phyloP scores from a whole-genome alignment of 2,888 invertebrate species.

The Homarus gammarus region DNA sequence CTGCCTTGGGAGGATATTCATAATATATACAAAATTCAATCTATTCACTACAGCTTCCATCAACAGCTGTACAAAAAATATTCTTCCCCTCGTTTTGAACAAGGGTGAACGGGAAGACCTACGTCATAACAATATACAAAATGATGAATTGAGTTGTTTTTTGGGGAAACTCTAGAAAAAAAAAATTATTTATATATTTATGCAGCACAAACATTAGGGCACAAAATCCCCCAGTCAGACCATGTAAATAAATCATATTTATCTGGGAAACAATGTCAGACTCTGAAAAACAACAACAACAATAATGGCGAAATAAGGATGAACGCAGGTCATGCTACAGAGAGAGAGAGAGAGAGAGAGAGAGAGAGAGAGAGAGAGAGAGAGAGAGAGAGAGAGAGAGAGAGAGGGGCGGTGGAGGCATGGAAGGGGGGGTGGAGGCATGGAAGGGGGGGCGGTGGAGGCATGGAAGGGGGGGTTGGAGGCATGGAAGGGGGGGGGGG shows the following conservation, averaged over 20 bases:
- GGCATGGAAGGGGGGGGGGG: not conserved
- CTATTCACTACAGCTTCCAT: not conserved
- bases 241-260: slow-evolving; percentile 26
- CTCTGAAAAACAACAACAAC: not conserved
- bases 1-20: not conserved
- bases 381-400: not conserved
- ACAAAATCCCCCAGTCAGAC: slow-evolving; percentile 44
- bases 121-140: not conserved
- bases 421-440: too few species aligned
- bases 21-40: not conserved
- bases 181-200: not conserved
- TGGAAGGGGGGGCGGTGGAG: not conserved
- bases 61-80: not conserved
- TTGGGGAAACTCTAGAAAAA: not conserved
- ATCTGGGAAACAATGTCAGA: slow-evolving; percentile 54
- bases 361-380: slow-evolving; percentile 2
- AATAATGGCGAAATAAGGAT: not conserved
- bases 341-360: not conserved
- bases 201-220: not conserved
- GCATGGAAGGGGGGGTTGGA: not conserved
- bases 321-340: not conserved
- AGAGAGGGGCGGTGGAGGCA: not conserved
- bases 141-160: not conserved
- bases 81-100: slow-evolving; percentile 5
- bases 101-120: not conserved